These are phyloP conservation scores for Sphyrna mokarran DNA, from an alignment of 2,113 vertebrate species.

Conservation along the genomic window DNA sequence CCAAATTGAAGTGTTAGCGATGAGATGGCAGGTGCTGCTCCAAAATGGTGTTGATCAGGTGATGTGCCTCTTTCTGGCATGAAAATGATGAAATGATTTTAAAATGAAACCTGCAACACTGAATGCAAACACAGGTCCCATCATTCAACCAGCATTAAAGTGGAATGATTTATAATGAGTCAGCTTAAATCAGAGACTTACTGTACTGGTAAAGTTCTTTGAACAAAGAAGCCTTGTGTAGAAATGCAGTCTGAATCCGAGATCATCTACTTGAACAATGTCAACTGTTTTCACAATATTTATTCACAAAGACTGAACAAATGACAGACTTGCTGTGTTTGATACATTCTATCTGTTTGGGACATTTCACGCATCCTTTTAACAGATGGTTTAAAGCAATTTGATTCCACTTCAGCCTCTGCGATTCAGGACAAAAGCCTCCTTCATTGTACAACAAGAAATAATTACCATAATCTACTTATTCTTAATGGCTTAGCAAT, in stretches of 20 bases:
- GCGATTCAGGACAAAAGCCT: background rate
- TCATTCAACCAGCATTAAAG: too few species aligned
- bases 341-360: background rate
- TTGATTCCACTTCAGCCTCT: background rate
- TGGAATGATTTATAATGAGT: too few species aligned
- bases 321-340: background rate
- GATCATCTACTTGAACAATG: background rate
- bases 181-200: too few species aligned
- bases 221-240: background rate
- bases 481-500: background rate
- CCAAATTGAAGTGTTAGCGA: too few species aligned
- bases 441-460: background rate
- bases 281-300: background rate
- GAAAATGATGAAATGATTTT: too few species aligned
- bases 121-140: too few species aligned
- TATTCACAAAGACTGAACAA: background rate
- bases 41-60: too few species aligned
- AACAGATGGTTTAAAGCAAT: background rate
- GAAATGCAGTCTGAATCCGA: background rate
- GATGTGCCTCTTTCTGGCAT: too few species aligned
- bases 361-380: background rate
- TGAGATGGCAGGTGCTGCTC: too few species aligned
- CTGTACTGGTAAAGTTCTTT: background rate
- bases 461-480: background rate
- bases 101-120: too few species aligned